A percentile compares a stretch with the other conserved stretches of the same genome.
Conservation (phyloP, 2,888 invertebrate species). For the Zelleria hepariella region DNA sequence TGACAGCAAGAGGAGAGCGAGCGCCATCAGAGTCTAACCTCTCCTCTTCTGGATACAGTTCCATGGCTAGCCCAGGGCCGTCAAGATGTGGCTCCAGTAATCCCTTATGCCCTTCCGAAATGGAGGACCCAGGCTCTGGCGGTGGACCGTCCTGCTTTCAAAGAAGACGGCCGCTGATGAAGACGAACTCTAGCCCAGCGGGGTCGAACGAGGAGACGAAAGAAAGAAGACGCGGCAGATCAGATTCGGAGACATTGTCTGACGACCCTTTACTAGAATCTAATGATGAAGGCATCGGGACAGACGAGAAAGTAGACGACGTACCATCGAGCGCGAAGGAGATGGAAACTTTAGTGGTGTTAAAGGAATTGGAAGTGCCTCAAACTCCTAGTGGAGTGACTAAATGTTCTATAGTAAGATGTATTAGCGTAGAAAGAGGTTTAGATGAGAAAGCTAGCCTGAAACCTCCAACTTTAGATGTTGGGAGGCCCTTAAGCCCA, state of each 20-base stretch:
- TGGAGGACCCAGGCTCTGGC: constrained; percentile 79
- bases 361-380: constrained; percentile 64
- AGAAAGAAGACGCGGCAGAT: constrained; percentile 72
- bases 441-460: constrained; percentile 61
- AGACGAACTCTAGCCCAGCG: constrained; percentile 69
- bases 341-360: constrained; percentile 51
- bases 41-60: constrained; percentile 87
- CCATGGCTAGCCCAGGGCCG: constrained; percentile 88
- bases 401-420: constrained; percentile 69
- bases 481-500: constrained; percentile 76
- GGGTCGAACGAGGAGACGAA: constrained; percentile 56
- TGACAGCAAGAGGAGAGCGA: constrained; percentile 79
- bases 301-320: constrained; percentile 81
- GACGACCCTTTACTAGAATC: constrained; percentile 80
- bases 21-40: constrained; percentile 87
- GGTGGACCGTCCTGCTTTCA: constrained; percentile 66
- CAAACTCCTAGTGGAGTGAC: constrained; percentile 57
- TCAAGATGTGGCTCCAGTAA: constrained; percentile 87
- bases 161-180: constrained; percentile 74
- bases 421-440: constrained; percentile 68
- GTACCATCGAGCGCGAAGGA: constrained; percentile 80
- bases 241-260: constrained; percentile 82
- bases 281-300: constrained; percentile 84
- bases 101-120: constrained; percentile 81
- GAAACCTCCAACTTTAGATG: constrained; percentile 62